Evolutionary conservation across 2,888 invertebrate genomes (phyloP).

Genomic region (Ernsta delagoae): DNA sequence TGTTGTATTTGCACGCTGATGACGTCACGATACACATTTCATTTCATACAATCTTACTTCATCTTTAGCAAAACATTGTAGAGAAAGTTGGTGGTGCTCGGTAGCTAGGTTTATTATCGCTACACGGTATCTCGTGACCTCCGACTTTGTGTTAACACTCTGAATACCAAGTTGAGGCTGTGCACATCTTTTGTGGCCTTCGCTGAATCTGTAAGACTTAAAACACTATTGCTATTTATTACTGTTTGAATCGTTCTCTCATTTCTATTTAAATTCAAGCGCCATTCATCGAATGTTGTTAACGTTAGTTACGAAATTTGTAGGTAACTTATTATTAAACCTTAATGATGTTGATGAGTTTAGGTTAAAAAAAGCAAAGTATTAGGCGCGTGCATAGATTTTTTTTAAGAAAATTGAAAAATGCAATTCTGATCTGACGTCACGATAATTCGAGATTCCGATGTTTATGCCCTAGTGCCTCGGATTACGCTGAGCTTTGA

Average conservation of each 20-base stretch:
- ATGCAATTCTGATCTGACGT: no score
- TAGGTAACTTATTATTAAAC: no score
- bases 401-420: no score
- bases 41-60: neutral
- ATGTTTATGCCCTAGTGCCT: neutral
- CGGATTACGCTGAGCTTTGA: neutral
- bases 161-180: slow-evolving; percentile 7
- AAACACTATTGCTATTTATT: slow-evolving; percentile 10
- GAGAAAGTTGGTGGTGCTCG: slow-evolving; percentile 22
- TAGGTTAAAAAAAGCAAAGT: no score
- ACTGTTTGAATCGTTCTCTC: neutral
- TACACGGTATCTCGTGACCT: slow-evolving; percentile 24
- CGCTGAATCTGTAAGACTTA: slow-evolving; percentile 11
- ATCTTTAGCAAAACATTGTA: slow-evolving; percentile 5
- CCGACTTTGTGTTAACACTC: slow-evolving; percentile 26
- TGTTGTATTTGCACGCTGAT: neutral
- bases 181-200: slow-evolving; percentile 17
- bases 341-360: no score
- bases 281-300: slow-evolving; percentile 7
- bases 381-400: no score
- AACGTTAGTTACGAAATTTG: no score
- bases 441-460: no score
- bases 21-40: slow-evolving; percentile 21
- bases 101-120: slow-evolving; percentile 19
- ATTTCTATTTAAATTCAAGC: slow-evolving; percentile 10